Conservation (phyloP, 2,888 invertebrate genomes). For the Cheilosia vernalis region DNA sequence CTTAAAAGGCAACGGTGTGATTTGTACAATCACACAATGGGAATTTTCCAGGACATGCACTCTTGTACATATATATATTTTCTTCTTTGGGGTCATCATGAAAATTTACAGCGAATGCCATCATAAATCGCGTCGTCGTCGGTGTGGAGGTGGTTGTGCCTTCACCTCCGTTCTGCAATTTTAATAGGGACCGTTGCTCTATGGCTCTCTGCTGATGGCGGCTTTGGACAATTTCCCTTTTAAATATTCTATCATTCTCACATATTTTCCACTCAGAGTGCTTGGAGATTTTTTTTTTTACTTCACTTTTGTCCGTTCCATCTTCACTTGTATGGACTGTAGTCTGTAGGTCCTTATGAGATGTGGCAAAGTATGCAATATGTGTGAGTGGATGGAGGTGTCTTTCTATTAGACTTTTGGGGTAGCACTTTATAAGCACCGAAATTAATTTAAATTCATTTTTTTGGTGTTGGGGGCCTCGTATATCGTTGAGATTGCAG, state of each 20-base stretch:
- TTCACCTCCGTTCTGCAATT: slow-evolving; percentile 16
- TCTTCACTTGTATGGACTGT: slow-evolving; percentile 4
- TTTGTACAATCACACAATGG: slow-evolving; percentile 71
- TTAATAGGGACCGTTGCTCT: slow-evolving; percentile 30
- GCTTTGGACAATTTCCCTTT: slow-evolving; percentile 47
- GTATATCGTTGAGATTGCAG: background rate
- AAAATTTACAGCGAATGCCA: slow-evolving; percentile 65
- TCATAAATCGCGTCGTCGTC: slow-evolving; percentile 62
- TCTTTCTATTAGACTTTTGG: slow-evolving; percentile 14
- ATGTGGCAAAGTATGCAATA: slow-evolving; percentile 27
- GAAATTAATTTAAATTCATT: slow-evolving; percentile 54
- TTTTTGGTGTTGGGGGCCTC: background rate
- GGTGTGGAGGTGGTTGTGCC: slow-evolving; percentile 32
- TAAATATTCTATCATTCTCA: slow-evolving; percentile 40
- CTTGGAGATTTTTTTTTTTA: slow-evolving; percentile 1
- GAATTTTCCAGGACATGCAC: slow-evolving; percentile 60
- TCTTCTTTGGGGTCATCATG: slow-evolving; percentile 70
- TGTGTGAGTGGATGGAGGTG: slow-evolving; percentile 9
- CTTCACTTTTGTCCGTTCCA: background rate
- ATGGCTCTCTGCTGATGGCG: slow-evolving; percentile 15
- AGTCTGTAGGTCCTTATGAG: background rate
- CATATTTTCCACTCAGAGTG: slow-evolving; percentile 55
- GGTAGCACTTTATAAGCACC: slow-evolving; percentile 23
- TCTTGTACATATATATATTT: slow-evolving; percentile 20
- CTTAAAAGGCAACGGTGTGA: slow-evolving; percentile 62